phyloP scores from a whole-genome alignment of 2,888 invertebrate species.

The Chymomyza fuscimana region DNA sequence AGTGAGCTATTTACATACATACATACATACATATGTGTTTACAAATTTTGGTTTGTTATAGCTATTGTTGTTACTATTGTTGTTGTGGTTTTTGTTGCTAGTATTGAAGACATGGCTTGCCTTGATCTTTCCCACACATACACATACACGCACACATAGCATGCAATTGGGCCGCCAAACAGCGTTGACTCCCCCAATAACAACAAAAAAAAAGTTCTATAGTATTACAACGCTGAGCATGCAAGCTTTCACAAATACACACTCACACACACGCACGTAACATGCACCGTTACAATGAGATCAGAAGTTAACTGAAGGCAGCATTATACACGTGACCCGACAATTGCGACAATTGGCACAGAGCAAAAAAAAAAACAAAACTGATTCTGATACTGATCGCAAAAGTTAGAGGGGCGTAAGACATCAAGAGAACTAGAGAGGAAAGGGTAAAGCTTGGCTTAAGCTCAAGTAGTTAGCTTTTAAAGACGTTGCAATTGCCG shows the following conservation, averaged over 20 bases:
- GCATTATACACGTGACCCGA: slow-evolving; percentile 70
- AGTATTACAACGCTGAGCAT: slow-evolving; percentile 64
- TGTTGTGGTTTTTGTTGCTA: slow-evolving; percentile 46
- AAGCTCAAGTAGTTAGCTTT: slow-evolving; percentile 16
- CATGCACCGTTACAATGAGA: slow-evolving; percentile 71
- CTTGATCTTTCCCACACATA: slow-evolving; percentile 70
- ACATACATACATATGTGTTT: too few species aligned
- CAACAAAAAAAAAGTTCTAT: slow-evolving; percentile 33
- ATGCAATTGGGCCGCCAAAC: background rate
- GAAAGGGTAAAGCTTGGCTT: background rate
- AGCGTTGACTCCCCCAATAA: slow-evolving; percentile 51
- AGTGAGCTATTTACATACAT: too few species aligned
- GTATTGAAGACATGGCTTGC: slow-evolving; percentile 28
- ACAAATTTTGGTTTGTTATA: background rate
- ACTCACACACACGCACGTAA: slow-evolving; percentile 23
- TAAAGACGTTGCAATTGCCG: slow-evolving; percentile 31
- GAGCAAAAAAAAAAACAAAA: slow-evolving; percentile 15
- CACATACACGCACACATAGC: slow-evolving; percentile 30
- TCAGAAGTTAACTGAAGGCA: slow-evolving; percentile 72
- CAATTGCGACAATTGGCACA: slow-evolving; percentile 67
- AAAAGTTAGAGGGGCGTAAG: background rate
- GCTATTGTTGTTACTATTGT: slow-evolving; percentile 32
- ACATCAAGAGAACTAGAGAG: background rate
- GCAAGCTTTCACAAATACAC: slow-evolving; percentile 63
- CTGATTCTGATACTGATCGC: slow-evolving; percentile 29